Evolutionary conservation across 2,888 invertebrate genomes (phyloP), one percentile per base, ranked within the genome.

Genomic region (Notocelia uddmanniana): DNA sequence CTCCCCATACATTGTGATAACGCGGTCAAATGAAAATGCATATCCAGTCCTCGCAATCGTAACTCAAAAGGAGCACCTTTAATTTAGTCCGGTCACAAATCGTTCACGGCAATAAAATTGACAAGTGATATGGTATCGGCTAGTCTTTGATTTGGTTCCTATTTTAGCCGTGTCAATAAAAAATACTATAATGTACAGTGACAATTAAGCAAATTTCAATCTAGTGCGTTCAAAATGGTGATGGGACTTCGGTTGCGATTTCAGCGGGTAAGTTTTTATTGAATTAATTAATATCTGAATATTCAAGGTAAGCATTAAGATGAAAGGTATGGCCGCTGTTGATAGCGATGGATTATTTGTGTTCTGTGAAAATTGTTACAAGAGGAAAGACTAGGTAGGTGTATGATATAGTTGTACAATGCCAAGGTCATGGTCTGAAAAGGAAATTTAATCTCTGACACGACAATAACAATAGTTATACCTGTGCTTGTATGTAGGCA

Each of bases 101-200:
- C 80, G 79, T 80, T 82, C 78, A 79, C 68, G 73, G 67, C 76
- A 81, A 77, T 83, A 81, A 81, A 80, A 81, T 81, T 84, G 82
- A 82, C 82, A 81, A 81, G 79, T 78, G 81, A 76, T 78, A 81
- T 79, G 81, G 74, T 78, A 81, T 79, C 75, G 78, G 76, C 77
- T 72, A 78, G 77, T 81, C 82, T 83, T 77, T 80, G 81, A 78
- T 82, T 79, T 78, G 72, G 73, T 58, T 73, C 76, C 78, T 78
- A 75, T 76, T 58, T 77, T 57, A 18, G 37, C 21, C 37, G 67
- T 41, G 37, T 48, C 54, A 60, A 48, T 62, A 48, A 26, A 13
- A 57, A 62, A 50, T 62, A 57, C 8, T 10, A 68, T 74, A 77
- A 73, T 77, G 71, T 76, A 73, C 76, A 68, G 48, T 62, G 64